Conservation (phyloP, 1,140 invertebrate species). For the Diorhabda carinulata region DNA sequence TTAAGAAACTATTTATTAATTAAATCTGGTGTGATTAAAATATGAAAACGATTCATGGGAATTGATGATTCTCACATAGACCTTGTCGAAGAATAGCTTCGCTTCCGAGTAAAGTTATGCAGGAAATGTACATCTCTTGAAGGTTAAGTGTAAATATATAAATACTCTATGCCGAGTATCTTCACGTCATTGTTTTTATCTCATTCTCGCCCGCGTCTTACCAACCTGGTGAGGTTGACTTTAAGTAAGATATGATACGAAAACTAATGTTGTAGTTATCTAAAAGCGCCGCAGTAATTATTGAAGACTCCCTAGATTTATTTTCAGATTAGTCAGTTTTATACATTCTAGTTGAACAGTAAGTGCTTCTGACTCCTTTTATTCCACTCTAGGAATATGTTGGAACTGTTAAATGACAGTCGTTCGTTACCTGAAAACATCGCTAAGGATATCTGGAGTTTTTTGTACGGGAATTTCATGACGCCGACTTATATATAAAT, state of each 20-base stretch:
- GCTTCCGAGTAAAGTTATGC: conserved; percentile 15
- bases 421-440: conserved; percentile 4
- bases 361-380: conserved; percentile 3
- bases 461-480: neutral
- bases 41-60: conserved; percentile 15
- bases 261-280: neutral
- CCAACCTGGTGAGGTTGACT: neutral
- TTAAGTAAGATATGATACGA: neutral
- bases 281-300: conserved; percentile 17
- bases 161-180: neutral
- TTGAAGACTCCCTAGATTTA: conserved; percentile 13
- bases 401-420: neutral
- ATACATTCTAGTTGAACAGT: conserved; percentile 11
- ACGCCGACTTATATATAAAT: too few relatives aligned
- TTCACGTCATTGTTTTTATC: neutral
- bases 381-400: neutral
- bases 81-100: conserved; percentile 8
- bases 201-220: neutral
- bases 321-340: conserved; percentile 17
- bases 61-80: conserved; percentile 12
- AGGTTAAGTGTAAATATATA: conserved; percentile 5
- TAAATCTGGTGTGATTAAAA: conserved; percentile 7
- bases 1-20: too few relatives aligned
- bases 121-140: conserved; percentile 13
- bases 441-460: neutral